Base-by-base conservation (phyloP, 1,140 invertebrate genomes). In the Vanessa tameamea region DNA sequence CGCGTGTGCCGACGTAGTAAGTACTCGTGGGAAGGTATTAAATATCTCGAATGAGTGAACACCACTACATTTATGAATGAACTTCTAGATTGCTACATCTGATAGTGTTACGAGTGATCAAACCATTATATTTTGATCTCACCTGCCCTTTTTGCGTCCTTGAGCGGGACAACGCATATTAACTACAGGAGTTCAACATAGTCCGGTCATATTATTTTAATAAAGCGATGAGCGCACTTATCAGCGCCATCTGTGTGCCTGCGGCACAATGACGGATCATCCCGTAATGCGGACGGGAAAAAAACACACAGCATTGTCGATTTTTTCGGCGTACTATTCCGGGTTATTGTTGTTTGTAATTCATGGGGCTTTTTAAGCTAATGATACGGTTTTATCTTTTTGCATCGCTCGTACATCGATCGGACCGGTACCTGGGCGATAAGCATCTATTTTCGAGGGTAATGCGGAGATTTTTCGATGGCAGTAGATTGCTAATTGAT, bases 281-380 rank as follows among this genome's bases (percentile, higher is more conserved):
- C 90, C 87, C 84, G 78, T 91, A 90, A 91, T 90, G 84, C 82
- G 88, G 85, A 87, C 76, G 83, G 82, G 50, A 76, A 88, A 90
- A 90, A 91, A 87, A 79, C 79, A 80, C 63, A 80, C 61, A 59
- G 78, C 78, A 86, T 90, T 90, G 85, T 89, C 65, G 71, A 80
- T 77, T 88, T 73, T 92, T 91, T 86, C 79, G 77, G 59, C 64
- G 48, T 76, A 81, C 78, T 83, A 85, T 89, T 85, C 82, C 84
- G 82, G 81, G 79, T 84, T 85, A 87, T 90, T 91, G 88, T 89
- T 84, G 81, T 88, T 84, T 86, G 88, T 90, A 88, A 90, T 89
- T 90, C 87, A 88, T 87, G 83, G 87, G 86, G 85, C 84, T 89
- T 90, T 91, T 92, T 92, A 90, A 88, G 89, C 89, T 91, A 92